Conservation (phyloP, 1,140 invertebrate species). For the Philotrypesis tridentata region DNA sequence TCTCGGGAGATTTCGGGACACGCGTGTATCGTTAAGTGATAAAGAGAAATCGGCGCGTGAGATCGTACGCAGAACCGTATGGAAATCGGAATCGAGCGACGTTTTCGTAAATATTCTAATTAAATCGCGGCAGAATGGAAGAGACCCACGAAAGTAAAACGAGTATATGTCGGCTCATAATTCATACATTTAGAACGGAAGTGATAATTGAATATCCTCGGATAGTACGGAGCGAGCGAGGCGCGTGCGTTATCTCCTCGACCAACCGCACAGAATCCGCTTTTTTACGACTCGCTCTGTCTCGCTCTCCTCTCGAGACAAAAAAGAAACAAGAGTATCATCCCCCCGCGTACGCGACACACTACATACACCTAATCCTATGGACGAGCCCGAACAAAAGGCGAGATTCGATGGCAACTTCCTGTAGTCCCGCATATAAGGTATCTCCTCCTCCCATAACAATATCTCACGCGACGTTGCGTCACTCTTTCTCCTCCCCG, state of each 20-base stretch:
- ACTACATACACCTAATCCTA: not conserved
- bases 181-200: not conserved
- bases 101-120: too few species aligned
- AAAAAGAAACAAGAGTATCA: not conserved
- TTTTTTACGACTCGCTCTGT: not conserved
- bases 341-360: not conserved
- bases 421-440: constrained; percentile 3
- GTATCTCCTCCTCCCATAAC: not conserved
- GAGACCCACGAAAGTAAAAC: too few species aligned
- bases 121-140: too few species aligned
- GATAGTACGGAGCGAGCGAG: not conserved
- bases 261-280: not conserved
- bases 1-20: too few species aligned
- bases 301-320: not conserved
- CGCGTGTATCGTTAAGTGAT: too few species aligned
- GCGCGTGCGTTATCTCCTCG: not conserved
- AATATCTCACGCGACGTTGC: not conserved
- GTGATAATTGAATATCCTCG: not conserved
- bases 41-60: too few species aligned
- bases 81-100: too few species aligned
- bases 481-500: not conserved
- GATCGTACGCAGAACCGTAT: too few species aligned
- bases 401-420: not conserved
- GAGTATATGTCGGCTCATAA: too few species aligned
- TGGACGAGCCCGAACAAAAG: not conserved